These are phyloP conservation scores for Coronaproctus castanopsis DNA, from an alignment of 2,888 invertebrate genomes.

Conservation along the genomic window DNA sequence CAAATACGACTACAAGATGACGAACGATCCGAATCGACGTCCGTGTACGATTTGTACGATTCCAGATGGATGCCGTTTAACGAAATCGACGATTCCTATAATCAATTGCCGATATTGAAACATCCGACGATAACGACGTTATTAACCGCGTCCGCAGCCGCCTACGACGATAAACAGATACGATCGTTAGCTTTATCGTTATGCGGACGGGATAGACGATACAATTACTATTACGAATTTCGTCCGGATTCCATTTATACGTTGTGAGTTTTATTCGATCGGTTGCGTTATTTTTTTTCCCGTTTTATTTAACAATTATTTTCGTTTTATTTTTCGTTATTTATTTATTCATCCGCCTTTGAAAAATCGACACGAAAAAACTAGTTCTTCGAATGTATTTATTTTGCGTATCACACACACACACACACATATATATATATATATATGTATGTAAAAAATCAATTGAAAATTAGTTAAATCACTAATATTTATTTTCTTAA, in stretches of 20 bases:
- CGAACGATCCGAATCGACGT: constrained; percentile 11
- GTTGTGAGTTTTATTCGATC: constrained; percentile 1
- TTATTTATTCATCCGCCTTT: too few species aligned
- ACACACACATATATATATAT: too few species aligned
- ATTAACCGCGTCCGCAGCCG: neutral
- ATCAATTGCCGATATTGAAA: too few species aligned
- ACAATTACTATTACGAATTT: constrained; percentile 19
- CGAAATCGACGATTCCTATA: constrained; percentile 10
- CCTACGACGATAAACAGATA: constrained; percentile 18
- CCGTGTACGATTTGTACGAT: constrained; percentile 19
- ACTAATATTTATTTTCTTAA: too few species aligned
- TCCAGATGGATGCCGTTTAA: constrained; percentile 19
- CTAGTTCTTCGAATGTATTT: too few species aligned
- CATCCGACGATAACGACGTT: constrained; percentile 14
- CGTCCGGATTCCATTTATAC: constrained; percentile 1
- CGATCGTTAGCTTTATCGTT: constrained; percentile 18
- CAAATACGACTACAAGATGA: constrained; percentile 10
- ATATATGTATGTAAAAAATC: too few species aligned
- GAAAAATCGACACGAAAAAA: too few species aligned
- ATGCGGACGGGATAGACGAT: constrained; percentile 19
- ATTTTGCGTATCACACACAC: too few species aligned
- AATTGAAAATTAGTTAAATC: too few species aligned
- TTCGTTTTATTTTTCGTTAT: too few species aligned
- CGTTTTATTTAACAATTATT: too few species aligned
- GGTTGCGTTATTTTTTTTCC: too few species aligned